Evolutionary conservation across 2,888 invertebrate genomes (phyloP).

Genomic region (Melinopterus prodromus): DNA sequence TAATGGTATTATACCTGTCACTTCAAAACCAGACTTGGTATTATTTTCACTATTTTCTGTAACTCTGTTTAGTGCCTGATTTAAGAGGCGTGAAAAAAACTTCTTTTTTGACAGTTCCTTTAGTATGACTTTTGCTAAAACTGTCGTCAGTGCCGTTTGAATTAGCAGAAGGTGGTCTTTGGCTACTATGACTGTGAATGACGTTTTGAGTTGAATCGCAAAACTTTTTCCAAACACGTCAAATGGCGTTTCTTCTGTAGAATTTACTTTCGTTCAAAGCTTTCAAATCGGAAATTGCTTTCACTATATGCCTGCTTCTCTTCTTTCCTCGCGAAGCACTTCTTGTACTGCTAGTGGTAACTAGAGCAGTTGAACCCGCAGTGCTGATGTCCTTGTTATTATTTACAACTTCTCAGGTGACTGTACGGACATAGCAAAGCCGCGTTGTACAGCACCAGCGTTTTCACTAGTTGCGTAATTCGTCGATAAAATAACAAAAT

Average conservation of each 20-base stretch:
- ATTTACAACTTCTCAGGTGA: too few relatives aligned
- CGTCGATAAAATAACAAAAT: slow-evolving; percentile 8
- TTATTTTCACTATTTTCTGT: too few relatives aligned
- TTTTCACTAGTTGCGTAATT: slow-evolving; percentile 20
- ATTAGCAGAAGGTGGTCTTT: not conserved
- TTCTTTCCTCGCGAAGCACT: slow-evolving; percentile 1
- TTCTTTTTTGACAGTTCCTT: too few relatives aligned
- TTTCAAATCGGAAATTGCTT: slow-evolving; percentile 10
- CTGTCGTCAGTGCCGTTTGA: not conserved
- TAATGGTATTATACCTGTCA: too few relatives aligned
- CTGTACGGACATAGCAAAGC: too few relatives aligned
- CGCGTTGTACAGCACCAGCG: not conserved
- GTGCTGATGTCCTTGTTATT: not conserved
- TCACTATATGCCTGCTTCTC: slow-evolving; percentile 8
- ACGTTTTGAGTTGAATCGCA: slow-evolving; percentile 27
- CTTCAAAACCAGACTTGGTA: too few relatives aligned
- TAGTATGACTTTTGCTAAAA: too few relatives aligned
- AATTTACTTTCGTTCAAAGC: slow-evolving; percentile 24
- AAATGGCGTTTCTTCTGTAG: slow-evolving; percentile 29
- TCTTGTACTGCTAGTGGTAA: slow-evolving; percentile 15
- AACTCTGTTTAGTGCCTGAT: too few relatives aligned
- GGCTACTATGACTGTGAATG: slow-evolving; percentile 5
- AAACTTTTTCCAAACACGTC: slow-evolving; percentile 31
- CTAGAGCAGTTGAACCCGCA: not conserved
- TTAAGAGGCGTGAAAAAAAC: too few relatives aligned